Percentiles rank a stretch among this genome's conserved stretches.
Evolutionary conservation across 1,140 invertebrate genomes (phyloP).

Genomic region (Argopecten irradians): DNA sequence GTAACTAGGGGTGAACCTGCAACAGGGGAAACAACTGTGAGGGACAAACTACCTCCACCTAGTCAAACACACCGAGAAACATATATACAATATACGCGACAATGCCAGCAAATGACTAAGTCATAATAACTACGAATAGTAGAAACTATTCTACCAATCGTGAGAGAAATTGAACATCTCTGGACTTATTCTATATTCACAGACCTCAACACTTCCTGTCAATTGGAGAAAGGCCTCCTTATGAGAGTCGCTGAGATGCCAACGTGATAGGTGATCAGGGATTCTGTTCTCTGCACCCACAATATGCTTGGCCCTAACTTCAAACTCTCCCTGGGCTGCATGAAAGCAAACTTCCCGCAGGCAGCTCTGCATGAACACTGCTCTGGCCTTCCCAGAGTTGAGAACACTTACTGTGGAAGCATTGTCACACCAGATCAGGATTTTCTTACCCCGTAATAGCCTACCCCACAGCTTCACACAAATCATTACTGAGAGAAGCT

Average conservation of each 20-base stretch:
- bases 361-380: not conserved
- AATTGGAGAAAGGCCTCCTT: not conserved
- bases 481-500: slow-evolving; percentile 32
- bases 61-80: too few species aligned
- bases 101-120: not conserved
- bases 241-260: too few species aligned
- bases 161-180: not conserved
- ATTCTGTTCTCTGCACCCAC: not conserved
- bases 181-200: not conserved
- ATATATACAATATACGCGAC: too few species aligned
- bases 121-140: not conserved
- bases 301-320: not conserved
- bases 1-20: too few species aligned
- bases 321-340: not conserved
- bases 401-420: not conserved
- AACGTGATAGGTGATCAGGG: not conserved
- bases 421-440: slow-evolving; percentile 5
- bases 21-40: too few species aligned
- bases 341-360: not conserved
- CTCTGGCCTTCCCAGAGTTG: not conserved
- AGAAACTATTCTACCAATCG: not conserved
- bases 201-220: not conserved
- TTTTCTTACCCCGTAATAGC: not conserved
- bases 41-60: too few species aligned
- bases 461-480: slow-evolving; percentile 36